Conservation (phyloP, 2,113 vertebrate genomes). For the Alosa alosa region DNA sequence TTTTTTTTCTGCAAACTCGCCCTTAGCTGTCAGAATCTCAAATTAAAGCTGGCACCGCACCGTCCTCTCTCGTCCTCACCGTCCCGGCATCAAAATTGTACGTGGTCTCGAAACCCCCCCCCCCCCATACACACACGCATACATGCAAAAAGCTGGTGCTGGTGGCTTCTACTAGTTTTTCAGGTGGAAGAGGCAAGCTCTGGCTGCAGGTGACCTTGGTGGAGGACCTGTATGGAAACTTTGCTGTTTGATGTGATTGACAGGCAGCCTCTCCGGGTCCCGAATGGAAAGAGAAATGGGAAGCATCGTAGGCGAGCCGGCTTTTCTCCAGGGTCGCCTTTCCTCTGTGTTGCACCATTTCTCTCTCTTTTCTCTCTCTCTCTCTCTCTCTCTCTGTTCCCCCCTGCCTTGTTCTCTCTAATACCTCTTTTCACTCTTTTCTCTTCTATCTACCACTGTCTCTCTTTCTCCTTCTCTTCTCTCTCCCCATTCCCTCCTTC, state of each 20-base stretch:
- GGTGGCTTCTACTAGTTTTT: background rate
- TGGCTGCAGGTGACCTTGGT: background rate
- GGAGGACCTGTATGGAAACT: slow-evolving; percentile 3
- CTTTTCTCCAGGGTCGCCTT: background rate
- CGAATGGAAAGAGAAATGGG: background rate
- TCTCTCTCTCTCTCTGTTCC: background rate
- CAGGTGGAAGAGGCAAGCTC: background rate
- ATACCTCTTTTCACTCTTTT: background rate
- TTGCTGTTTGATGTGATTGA: slow-evolving; percentile 1
- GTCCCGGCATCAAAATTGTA: background rate
- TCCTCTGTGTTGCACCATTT: slow-evolving; percentile 3
- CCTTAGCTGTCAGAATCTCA: slow-evolving; percentile 42
- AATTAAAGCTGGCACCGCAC: slow-evolving; percentile 31
- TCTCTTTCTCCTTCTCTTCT: background rate
- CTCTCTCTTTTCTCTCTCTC: background rate
- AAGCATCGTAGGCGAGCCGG: background rate
- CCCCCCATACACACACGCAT: background rate
- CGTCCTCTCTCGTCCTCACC: background rate
- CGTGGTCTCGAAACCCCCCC: background rate
- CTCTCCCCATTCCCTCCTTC: background rate
- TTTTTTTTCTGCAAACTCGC: background rate
- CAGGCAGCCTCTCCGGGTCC: background rate
- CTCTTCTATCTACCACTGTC: background rate
- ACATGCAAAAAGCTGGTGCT: background rate
- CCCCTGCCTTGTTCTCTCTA: background rate